Evolutionary conservation across 2,888 invertebrate genomes (phyloP), one percentile per base, ranked within the genome.

Genomic region (Cerastoderma edule): DNA sequence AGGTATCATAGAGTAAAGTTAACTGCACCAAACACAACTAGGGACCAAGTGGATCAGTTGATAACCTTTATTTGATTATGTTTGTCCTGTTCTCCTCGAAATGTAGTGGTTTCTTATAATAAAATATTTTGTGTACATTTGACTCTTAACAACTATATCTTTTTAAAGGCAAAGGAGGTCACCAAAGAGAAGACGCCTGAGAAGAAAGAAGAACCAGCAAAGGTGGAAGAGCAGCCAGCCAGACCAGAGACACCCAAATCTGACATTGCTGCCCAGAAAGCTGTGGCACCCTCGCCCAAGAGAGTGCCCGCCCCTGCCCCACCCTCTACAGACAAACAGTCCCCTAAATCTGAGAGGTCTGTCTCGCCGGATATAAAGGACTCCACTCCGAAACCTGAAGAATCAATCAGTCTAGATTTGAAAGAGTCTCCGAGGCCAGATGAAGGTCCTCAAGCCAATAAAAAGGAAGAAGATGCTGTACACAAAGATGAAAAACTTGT

Each of bases 201-300:
- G 39, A 75, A 50, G 13, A 64, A 27, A 54, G 44, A 67, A 57
- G 57, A 66, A 44, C 28, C 28, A 60, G 19, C 30, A 32, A 32
- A 60, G 22, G 22, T 24, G 33, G 66, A 66, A 30, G 66, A 66
- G 30, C 22, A 50, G 53, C 66, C 78, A 30, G 81, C 71, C 22
- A 65, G 74, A 48, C 73, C 75, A 16, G 67, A 71, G 22, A 76
- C 76, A 5, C 67, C 72, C 1, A 75, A 76, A 22, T 57, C 48
- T 0, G 78, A 82, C 1, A 50, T 70, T 1, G 39, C 28, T 10
- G 48, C 67, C 54, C 54, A 68, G 22, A 74, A 74, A 54, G 53
- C 33, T 30, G 4, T n/a, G n/a, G n/a, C n/a, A n/a, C 66, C 72
- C 22, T 84, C 85, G 5, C 78, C 83, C 19, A 86, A 85, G 80